Evolutionary conservation across 53 echinoderm and acorn worm species (phyloP).

Genomic region (Henricia sp.): DNA sequence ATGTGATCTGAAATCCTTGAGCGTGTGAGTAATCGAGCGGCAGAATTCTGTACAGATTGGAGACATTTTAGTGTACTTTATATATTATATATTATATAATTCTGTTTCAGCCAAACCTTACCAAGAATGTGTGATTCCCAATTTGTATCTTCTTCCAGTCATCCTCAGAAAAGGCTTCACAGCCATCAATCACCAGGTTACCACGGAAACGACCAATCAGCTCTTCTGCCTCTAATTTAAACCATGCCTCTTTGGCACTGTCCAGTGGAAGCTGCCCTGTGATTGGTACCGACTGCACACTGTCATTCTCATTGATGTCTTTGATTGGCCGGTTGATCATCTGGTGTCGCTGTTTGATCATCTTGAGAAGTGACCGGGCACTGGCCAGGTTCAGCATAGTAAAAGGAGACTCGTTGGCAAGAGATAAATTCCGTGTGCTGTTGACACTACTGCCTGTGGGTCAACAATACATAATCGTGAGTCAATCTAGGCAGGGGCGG

Average conservation of each 20-base stretch:
- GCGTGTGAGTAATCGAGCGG: too few relatives aligned
- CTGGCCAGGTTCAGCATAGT: constrained; percentile 70
- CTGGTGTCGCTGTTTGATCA: constrained; percentile 26
- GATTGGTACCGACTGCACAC: constrained; percentile 16
- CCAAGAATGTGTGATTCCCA: constrained; percentile 72
- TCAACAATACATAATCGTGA: too few relatives aligned
- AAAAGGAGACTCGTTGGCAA: constrained; percentile 89
- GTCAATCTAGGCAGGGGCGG: too few relatives aligned
- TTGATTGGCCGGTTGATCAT: constrained; percentile 9
- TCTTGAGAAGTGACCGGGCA: constrained; percentile 59
- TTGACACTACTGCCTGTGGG: neutral
- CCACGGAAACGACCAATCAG: constrained; percentile 89
- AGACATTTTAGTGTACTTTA: too few relatives aligned
- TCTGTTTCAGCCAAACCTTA: constrained; percentile 12
- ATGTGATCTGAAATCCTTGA: too few relatives aligned
- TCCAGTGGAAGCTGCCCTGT: neutral
- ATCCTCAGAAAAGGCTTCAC: constrained; percentile 83
- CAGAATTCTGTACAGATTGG: too few relatives aligned
- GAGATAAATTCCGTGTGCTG: constrained; percentile 57
- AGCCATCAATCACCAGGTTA: constrained; percentile 86
- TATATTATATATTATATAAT: neutral
- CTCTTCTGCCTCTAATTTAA: constrained; percentile 53
- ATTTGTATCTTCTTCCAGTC: constrained; percentile 82
- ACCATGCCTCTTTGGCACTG: constrained; percentile 8
- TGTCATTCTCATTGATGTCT: neutral